Percentiles rank a stretch among this genome's conserved stretches.
These are phyloP conservation scores for Oreochromis tanganicae DNA, from an alignment of 2,113 vertebrate genomes.

Conservation along the genomic window DNA sequence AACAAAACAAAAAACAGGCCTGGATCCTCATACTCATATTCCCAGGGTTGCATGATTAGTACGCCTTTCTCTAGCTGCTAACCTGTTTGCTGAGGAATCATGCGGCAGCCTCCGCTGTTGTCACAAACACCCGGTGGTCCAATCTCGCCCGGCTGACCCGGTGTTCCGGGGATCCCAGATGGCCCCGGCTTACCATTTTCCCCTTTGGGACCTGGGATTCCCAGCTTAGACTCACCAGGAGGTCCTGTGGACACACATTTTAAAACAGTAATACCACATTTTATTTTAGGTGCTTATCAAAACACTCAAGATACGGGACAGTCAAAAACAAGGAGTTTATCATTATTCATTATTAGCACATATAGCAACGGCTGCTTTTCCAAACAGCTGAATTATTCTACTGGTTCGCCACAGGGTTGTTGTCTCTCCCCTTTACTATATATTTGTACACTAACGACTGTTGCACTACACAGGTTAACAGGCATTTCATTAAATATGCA, in stretches of 20 bases:
- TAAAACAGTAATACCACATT: neutral
- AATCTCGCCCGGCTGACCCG: constrained; percentile 75
- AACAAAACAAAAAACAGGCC: neutral
- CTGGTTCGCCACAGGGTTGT: neutral
- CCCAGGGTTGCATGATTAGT: neutral
- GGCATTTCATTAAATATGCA: neutral
- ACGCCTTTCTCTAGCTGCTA: neutral
- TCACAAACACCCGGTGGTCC: constrained; percentile 79
- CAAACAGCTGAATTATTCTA: neutral
- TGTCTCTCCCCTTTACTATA: neutral
- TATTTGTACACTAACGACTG: neutral
- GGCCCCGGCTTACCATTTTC: constrained; percentile 70
- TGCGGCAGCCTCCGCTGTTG: constrained; percentile 74
- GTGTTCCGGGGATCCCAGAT: constrained; percentile 63
- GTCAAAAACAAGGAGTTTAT: neutral
- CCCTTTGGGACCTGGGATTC: constrained; percentile 71
- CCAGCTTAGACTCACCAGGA: constrained; percentile 74
- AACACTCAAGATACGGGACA: neutral
- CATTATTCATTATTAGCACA: neutral
- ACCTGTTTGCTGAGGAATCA: constrained; percentile 49
- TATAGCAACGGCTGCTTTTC: neutral
- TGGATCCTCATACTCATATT: neutral
- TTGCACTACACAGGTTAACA: neutral
- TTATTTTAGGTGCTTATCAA: neutral
- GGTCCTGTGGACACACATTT: constrained; percentile 64